Base-by-base conservation (phyloP, 2,888 invertebrate genomes). In the Limnephilus rhombicus region DNA sequence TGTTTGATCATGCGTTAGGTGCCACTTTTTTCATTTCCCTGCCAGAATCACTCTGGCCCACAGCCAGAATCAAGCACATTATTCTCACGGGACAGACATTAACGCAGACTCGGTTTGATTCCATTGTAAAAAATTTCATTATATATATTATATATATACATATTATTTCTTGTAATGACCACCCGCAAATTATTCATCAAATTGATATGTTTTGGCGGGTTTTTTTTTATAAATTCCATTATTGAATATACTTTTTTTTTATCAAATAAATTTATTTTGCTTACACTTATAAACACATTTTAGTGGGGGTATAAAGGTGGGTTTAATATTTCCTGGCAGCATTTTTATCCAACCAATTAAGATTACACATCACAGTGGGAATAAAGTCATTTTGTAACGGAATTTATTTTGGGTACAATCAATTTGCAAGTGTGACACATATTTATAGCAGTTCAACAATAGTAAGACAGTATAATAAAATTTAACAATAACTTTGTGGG, bases 11-110 rank as follows among this genome's bases (percentile, higher is more conserved):
- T 53, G 31, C 88, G 88, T n/a, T 68, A 37, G 88, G 81, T 91
- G 91, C 82, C 88, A 88, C 88, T 91, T 68, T 91, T 93, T 93
- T 90, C 88, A 90, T 89, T 93, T 93, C 90, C 85, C 89, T 93
- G 93, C 93, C 93, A 93, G 89, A 82, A 68, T 90, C 68, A 45
- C 68, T 24, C 80, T 93, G 93, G 93, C 93, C 29, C 31, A 4
- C 49, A 18, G 90, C 90, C 93, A 93, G 85, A 80, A 92, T n/a
- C 37, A 41, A 89, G 83, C 88, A 81, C 89, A 85, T 83, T 68
- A 45, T 34, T 83, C 11, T 86, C 45, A 41, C 68, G 24, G 68
- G 29, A 86, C 49, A 86, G 49, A 86, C 41, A 86, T 86, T 86
- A 86, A 49, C 29, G 13, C 3, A 49, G 86, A 86, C 86, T 45